Base-by-base conservation (phyloP, 2,888 invertebrate genomes). In the Microctonus aethiopoides region DNA sequence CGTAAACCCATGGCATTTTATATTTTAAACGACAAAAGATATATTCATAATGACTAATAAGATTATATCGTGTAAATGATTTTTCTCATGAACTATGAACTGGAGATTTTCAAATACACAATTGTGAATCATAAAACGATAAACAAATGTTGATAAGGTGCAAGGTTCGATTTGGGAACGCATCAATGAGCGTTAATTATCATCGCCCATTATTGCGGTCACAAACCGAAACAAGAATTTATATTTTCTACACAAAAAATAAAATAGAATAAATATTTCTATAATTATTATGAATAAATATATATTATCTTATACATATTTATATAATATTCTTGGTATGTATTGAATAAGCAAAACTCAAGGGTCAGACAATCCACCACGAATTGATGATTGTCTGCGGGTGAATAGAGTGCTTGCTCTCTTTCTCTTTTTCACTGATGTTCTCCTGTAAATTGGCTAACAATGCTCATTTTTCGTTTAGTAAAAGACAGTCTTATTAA, bases 201-300 rank as follows among this genome's bases (percentile, higher is more conserved):
- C 72, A 70, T 73, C 87, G 86, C 87, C 86, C 87, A 87, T 87
- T 87, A 83, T 86, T 87, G 86, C 87, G 86, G 87, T 87, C 87
- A 87, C 87, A 87, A 87, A 87, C 78, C 83, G 81, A 84, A 85
- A 84, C 82, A 80, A 75, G 80, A 72, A 70, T 67, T 69, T 60
- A 13, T 60, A 34, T 63, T 24, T 2, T 41, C n/a, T 29, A 6
- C 16, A 29, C 5, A 11, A 13, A 34, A n/a, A 11, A 24, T 16
- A 29, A 29, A 46, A 61, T 39, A 6, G 9, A n/a, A 39, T 9
- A 39, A 22, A 34, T 16, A 46, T 56, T n/a, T 29, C 7, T 5
- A 29, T 5, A 29, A 29, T 29, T 5, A 29, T 5, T 29, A 29
- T 29, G 29, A 5, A 29, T 29, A 29, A 5, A 29, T 29, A 29